These are phyloP conservation scores for Mus musculus DNA, from an alignment of 2,113 vertebrate species.

Conservation along the genomic window DNA sequence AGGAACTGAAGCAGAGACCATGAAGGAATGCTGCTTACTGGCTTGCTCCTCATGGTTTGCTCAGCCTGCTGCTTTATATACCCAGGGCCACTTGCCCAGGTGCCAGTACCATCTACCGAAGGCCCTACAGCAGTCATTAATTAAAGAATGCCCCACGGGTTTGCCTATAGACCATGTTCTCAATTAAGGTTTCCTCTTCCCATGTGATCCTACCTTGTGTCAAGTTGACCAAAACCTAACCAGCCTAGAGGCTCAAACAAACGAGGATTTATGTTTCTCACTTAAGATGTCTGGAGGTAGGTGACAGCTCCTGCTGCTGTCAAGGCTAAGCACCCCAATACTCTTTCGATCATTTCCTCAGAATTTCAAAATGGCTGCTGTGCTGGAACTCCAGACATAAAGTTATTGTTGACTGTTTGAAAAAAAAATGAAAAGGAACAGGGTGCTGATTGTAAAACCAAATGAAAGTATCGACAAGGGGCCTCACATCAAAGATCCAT, in stretches of 20 bases:
- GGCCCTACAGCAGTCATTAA: neutral
- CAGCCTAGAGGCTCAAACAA: neutral
- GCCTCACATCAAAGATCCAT: neutral
- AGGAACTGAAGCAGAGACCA: neutral
- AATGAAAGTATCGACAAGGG: neutral
- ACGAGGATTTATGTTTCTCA: neutral
- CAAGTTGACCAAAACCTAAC: neutral
- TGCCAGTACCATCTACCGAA: neutral
- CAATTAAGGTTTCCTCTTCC: neutral
- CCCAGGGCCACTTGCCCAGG: neutral
- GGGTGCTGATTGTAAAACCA: neutral
- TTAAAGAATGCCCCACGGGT: neutral
- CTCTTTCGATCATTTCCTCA: neutral
- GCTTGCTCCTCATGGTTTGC: neutral
- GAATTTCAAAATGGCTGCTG: neutral
- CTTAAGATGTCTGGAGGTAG: neutral
- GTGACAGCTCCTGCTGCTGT: neutral
- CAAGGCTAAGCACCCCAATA: neutral
- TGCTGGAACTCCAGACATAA: neutral
- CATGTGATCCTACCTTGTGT: neutral
- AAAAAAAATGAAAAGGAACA: neutral
- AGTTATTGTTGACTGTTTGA: neutral
- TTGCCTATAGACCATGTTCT: neutral
- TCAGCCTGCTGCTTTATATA: neutral
- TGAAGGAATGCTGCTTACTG: neutral